These are phyloP conservation scores for Rhagophthalmus giganteus DNA, from an alignment of 2,888 invertebrate genomes.

Conservation along the genomic window DNA sequence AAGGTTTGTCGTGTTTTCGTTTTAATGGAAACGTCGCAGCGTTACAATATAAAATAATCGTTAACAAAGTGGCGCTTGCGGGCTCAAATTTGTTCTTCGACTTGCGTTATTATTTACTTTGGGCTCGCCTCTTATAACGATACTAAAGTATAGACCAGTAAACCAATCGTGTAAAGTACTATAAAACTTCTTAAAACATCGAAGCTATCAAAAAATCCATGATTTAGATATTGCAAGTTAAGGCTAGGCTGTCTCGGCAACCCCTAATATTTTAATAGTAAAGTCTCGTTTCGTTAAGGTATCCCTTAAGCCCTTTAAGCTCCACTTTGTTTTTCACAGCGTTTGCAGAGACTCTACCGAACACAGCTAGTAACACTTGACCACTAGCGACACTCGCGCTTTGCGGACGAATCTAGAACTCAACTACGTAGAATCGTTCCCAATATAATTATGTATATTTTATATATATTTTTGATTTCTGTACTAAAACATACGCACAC, in stretches of 20 bases:
- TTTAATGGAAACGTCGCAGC: constrained; percentile 24
- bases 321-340: constrained; percentile 20
- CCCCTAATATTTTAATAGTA: too few relatives aligned
- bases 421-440: constrained; percentile 52
- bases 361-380: constrained; percentile 55
- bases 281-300: too few relatives aligned
- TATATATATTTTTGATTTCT: constrained; percentile 54
- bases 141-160: constrained; percentile 1
- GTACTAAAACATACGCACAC: constrained; percentile 56
- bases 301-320: constrained; percentile 10
- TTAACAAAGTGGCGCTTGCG: constrained; percentile 12
- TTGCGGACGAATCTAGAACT: constrained; percentile 53
- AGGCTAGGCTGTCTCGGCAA: constrained; percentile 39
- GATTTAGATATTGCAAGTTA: constrained; percentile 45
- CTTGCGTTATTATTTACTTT: constrained; percentile 16
- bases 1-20: constrained; percentile 8
- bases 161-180: constrained; percentile 1
- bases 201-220: constrained; percentile 35
- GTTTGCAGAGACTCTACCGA: constrained; percentile 53
- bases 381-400: constrained; percentile 52
- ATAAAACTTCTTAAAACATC: constrained; percentile 8
- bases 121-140: neutral
- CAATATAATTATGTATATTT: constrained; percentile 45
- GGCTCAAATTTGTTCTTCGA: neutral
- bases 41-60: constrained; percentile 9